Evolutionary conservation across 2,888 invertebrate genomes (phyloP).

Genomic region (Euclidia mi): DNA sequence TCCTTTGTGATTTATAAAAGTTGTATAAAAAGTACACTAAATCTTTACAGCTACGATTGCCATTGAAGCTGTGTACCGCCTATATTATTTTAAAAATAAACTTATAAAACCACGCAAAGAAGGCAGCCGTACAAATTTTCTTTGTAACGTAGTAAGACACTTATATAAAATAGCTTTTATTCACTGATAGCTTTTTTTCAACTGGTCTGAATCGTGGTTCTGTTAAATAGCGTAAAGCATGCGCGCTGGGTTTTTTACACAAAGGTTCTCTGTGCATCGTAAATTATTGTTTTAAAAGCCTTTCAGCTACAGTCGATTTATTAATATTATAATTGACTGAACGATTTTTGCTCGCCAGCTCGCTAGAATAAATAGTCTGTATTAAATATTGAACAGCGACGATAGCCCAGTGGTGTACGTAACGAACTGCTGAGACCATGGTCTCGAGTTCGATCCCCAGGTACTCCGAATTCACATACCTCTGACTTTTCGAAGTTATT

Average conservation of each 20-base stretch:
- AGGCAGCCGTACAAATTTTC: slow-evolving; percentile 26
- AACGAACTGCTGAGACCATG: no score
- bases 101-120: slow-evolving; percentile 34
- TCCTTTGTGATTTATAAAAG: no score
- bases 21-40: slow-evolving; percentile 21
- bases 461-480: no score
- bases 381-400: no score
- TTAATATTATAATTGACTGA: background rate
- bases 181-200: slow-evolving; percentile 22
- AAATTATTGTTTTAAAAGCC: background rate
- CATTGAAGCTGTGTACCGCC: slow-evolving; percentile 32
- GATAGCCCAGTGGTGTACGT: no score
- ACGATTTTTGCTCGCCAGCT: no score
- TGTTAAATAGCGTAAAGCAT: background rate
- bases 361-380: no score
- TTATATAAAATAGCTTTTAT: slow-evolving; percentile 29
- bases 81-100: slow-evolving; percentile 29
- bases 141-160: slow-evolving; percentile 25
- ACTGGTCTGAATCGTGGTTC: background rate
- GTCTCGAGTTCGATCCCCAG: no score
- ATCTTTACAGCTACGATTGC: slow-evolving; percentile 39
- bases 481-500: no score
- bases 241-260: background rate
- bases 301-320: background rate
- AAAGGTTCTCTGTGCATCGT: no score